Evolutionary conservation across 2,113 vertebrate species (phyloP), one percentile per base, ranked within the genome.

Genomic region (Phyllostomus hastatus): DNA sequence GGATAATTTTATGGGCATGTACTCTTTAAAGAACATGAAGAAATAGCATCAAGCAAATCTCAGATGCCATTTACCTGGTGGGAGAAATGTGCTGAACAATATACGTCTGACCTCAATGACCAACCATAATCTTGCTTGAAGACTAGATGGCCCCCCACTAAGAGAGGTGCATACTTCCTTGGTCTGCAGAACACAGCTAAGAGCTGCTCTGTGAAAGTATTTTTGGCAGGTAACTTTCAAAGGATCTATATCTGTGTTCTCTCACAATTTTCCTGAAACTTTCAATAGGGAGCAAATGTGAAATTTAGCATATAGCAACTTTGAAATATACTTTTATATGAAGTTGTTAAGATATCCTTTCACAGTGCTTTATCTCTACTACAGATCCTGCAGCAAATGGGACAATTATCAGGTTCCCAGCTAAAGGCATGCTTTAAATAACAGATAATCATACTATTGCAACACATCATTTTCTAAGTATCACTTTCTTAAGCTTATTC

Each of bases 251-350:
- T 78, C 33, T 86, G 12, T 87, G 57, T 87, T 72, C 41, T 75
- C 35, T 95, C 64, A 89, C 15, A 78, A 79, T 87, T 93, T 95
- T 33, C 31, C 43, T 91, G 20, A 90, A 95, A 87, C 1, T 70
- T 12, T 93, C 48, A 92, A 38, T 75, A 81, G 26, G 22, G 87
- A 95, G n/a, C 69, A 57, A 89, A 89, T 70, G 64, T 50, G 57
- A 59, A 59, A 59, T 59, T 59, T 59, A 59, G 57, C 57, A 59
- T 59, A 59, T 24, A 59, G 57, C 48, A 83, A 64, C 15, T 91
- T 87, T 83, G 33, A 94, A 93, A 87, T 93, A 54, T 81, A 76
- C 70, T 93, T 95, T 94, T 81, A 94, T 83, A 93, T 91, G 80
- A 92, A 95, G 16, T 79, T 88, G 59, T 67, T 90, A 57, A 85